Evolutionary conservation across 2,797 vertebrate species (phyloP).

Genomic region (Cyprinella venusta): DNA sequence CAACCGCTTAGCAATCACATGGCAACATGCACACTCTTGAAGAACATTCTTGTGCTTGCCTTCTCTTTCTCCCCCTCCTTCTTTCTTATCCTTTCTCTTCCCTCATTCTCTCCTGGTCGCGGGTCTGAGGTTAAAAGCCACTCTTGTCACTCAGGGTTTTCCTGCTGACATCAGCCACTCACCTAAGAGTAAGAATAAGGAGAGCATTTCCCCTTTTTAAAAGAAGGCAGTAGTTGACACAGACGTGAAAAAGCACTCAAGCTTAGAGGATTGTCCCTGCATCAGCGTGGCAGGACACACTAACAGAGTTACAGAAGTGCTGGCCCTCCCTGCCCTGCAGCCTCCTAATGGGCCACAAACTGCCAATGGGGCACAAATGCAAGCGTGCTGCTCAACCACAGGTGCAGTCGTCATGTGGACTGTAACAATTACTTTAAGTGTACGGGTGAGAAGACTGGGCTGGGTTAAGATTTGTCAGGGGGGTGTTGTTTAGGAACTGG

Average conservation of each 20-base stretch:
- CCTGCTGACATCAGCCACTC: slow-evolving; percentile 80
- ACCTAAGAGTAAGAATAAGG: slow-evolving; percentile 55
- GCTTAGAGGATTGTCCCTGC: slow-evolving; percentile 63
- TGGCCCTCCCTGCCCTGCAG: slow-evolving; percentile 44
- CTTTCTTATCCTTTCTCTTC: neutral
- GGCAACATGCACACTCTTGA: neutral
- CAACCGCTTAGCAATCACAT: neutral
- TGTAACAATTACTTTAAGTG: slow-evolving; percentile 42
- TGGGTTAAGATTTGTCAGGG: neutral
- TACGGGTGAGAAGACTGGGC: neutral
- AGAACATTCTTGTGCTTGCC: neutral
- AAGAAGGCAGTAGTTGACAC: slow-evolving; percentile 72
- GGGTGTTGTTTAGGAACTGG: neutral
- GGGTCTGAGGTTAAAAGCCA: slow-evolving; percentile 74
- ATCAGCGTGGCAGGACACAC: slow-evolving; percentile 63
- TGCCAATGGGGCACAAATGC: slow-evolving; percentile 74
- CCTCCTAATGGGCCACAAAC: slow-evolving; percentile 75
- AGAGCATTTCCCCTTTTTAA: slow-evolving; percentile 62
- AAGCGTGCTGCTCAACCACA: slow-evolving; percentile 65
- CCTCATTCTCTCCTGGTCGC: slow-evolving; percentile 32
- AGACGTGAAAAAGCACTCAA: slow-evolving; percentile 72
- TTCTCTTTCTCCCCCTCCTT: slow-evolving; percentile 1
- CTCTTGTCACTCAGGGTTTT: slow-evolving; percentile 73
- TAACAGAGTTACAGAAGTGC: slow-evolving; percentile 79
- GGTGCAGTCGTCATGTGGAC: slow-evolving; percentile 60